Conservation (phyloP, 2,797 vertebrate species). For the Limosa lapponica region DNA sequence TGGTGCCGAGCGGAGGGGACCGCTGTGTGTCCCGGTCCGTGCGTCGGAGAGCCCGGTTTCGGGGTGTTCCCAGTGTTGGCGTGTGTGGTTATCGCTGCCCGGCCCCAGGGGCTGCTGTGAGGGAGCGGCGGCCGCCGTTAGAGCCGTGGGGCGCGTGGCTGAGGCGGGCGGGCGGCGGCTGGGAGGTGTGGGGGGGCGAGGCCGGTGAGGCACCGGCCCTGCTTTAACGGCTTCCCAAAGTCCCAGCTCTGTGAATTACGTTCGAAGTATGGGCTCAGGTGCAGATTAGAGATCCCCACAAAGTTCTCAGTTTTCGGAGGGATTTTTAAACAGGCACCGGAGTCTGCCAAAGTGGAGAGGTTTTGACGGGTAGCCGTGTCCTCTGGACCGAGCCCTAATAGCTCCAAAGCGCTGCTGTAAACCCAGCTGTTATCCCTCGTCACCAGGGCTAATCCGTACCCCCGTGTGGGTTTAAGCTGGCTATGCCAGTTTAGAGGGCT, state of each 20-base stretch:
- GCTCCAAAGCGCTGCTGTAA: background rate
- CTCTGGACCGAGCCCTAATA: background rate
- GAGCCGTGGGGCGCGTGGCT: background rate
- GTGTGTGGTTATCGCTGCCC: background rate
- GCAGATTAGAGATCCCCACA: background rate
- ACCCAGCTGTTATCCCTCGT: slow-evolving; percentile 10
- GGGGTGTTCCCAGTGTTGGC: background rate
- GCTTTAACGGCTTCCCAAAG: background rate
- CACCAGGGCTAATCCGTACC: slow-evolving; percentile 42
- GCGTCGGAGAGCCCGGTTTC: no score
- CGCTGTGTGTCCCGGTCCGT: background rate
- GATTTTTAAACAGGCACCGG: background rate
- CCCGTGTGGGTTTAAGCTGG: background rate
- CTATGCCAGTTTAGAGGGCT: background rate
- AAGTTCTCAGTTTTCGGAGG: background rate
- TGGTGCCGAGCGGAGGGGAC: background rate
- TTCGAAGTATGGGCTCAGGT: background rate
- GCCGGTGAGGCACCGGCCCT: fast-evolving
- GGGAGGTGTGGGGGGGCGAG: background rate
- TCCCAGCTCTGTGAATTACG: fast-evolving
- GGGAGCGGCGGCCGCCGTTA: background rate
- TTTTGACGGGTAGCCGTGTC: background rate
- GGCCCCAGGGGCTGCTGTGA: background rate
- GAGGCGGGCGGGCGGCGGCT: background rate
- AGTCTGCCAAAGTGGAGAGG: background rate